Base-by-base conservation (phyloP, 1,140 invertebrate species). In the Diploscapter pachys region DNA sequence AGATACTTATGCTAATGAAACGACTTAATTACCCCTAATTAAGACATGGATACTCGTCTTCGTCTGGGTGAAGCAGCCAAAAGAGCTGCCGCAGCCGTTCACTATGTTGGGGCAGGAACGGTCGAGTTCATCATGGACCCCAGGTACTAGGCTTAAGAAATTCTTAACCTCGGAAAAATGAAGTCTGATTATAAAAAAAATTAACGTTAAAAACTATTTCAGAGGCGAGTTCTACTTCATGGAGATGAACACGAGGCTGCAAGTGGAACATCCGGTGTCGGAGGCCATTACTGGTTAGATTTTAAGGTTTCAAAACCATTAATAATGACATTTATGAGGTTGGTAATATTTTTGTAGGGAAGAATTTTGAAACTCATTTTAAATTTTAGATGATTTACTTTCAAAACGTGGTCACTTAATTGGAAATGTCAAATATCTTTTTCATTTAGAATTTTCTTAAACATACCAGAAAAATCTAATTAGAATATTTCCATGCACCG, bases 21-120 rank as follows among this genome's bases (percentile, higher is more conserved):
- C 5, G n/a, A 61, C 0, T 52, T 51, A 49, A 31, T 54, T 63
- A 4, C n/a, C 13, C 8, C 51, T 56, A 11, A 31, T 71, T 4
- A 49, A 76, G 74, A 63, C 13, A 56, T 90, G 79, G 90, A 92
- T 82, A 90, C 93, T 8, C 88, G 96, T 64, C 83, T 86, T 49
- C 86, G 92, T 78, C 87, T 99, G 50, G 96, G 96, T 3, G 89
- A 90, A 83, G 93, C 94, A 48, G 96, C 95, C 4, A 93, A 98
- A 0, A 88, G 90, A 78, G 96, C 95, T 2, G 93, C 93, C 3
- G 90, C 90, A 86, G 94, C 95, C 48, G 96, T 99, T 0, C 86
- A 89, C 53, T 99, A 99, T 87, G 93, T 96, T 11, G 96, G 96
- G 52, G 95, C 95, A 0, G 94, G 94, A 31, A 97, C 95, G 0